Evolutionary conservation across 2,113 vertebrate species (phyloP).

Genomic region (Rhinoderma darwinii): DNA sequence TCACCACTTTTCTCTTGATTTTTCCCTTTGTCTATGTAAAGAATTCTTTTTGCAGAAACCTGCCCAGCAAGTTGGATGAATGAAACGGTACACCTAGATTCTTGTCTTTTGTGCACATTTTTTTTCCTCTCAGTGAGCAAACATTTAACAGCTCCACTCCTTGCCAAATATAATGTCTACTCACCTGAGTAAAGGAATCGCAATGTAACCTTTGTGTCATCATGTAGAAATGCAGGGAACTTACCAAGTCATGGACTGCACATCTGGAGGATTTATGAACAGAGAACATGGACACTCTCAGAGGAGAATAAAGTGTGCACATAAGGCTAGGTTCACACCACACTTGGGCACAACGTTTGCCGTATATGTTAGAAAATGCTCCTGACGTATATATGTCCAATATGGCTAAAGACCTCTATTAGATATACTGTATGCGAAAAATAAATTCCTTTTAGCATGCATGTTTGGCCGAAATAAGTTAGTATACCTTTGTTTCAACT

Average conservation of each 20-base stretch:
- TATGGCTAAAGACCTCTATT: no score
- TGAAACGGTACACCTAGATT: constrained; percentile 25
- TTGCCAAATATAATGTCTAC: constrained; percentile 31
- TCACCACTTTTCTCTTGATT: background rate
- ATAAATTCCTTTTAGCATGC: no score
- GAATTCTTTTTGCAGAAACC: constrained; percentile 13
- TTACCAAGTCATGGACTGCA: background rate
- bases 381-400: no score
- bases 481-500: no score
- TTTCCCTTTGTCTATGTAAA: background rate
- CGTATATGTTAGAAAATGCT: no score
- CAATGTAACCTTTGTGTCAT: constrained; percentile 11
- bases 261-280: background rate
- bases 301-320: background rate
- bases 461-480: no score
- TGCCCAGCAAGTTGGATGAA: constrained; percentile 12
- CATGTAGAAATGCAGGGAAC: background rate
- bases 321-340: background rate
- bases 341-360: no score
- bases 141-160: background rate
- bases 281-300: no score
- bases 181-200: constrained; percentile 7
- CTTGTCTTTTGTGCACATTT: constrained; percentile 9
- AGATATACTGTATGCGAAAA: no score
- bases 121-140: constrained; percentile 31